Evolutionary conservation across 1,140 invertebrate species (phyloP), one percentile per base, ranked within the genome.

Genomic region (Latrodectus geometricus): DNA sequence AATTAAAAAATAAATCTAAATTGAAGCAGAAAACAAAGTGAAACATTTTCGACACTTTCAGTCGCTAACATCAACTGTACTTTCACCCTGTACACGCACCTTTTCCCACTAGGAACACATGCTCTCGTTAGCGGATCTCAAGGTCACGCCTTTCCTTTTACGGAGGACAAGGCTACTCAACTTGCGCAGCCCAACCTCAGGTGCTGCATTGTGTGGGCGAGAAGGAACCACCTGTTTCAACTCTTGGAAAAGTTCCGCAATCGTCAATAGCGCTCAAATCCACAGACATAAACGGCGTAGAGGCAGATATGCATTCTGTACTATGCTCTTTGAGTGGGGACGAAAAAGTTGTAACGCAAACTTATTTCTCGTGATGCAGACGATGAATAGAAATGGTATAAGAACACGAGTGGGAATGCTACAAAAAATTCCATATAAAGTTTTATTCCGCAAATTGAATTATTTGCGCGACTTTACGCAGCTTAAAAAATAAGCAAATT

Each of bases 61-160:
- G 5, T 3, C 5, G 35, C 35, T 35, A 35, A 35, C 35, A 35
- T 35, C 35, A 35, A 35, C 5, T 35, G 35, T 61, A 61, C 54
- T 61, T 61, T 61, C 54, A 61, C 54, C 54, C 17, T 61, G 54
- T 61, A 61, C 35, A 61, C 54, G 11, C 54, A 17, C 54, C 54
- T 61, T 61, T 61, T 61, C 8, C 17, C 54, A 61, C 2, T 4
- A 61, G 17, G 54, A 35, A 35, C 54, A 61, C 54, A 50, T 56
- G 79, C 79, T 68, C 66, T 52, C 61, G 56, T 76, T 84, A 49
- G 48, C 50, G 73, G 65, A 84, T 74, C 49, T 84, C 82, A 84
- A 84, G 82, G 82, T 84, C 20, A 74, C 21, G 17, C 8, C 52
- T 77, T 76, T 77, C 83, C 83, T 86, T 86, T 86, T 86, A 78